Conservation (phyloP, 1,140 invertebrate species). For the Pararge aegeria region DNA sequence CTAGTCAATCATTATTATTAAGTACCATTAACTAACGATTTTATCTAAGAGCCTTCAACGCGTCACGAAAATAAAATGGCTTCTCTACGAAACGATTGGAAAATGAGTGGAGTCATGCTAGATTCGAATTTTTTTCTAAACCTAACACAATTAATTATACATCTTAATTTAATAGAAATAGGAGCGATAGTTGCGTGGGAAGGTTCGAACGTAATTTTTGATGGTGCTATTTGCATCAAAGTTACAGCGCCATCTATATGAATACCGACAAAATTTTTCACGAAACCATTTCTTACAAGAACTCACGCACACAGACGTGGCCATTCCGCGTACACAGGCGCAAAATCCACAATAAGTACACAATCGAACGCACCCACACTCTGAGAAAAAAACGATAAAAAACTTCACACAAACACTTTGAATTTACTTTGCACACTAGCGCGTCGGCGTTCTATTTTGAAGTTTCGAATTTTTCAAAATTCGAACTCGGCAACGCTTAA, state of each 20-base stretch:
- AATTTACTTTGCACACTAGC: slow-evolving; percentile 48
- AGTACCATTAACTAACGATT: slow-evolving; percentile 29
- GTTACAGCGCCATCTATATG: slow-evolving; percentile 71
- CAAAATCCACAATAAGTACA: slow-evolving; percentile 41
- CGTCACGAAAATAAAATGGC: slow-evolving; percentile 32
- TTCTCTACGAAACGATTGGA: slow-evolving; percentile 26
- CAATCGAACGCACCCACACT: slow-evolving; percentile 76
- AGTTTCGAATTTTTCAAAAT: slow-evolving; percentile 37
- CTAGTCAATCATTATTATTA: slow-evolving; percentile 22
- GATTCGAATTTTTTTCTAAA: slow-evolving; percentile 27
- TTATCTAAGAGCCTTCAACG: slow-evolving; percentile 28
- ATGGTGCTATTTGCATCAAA: slow-evolving; percentile 57
- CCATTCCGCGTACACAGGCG: slow-evolving; percentile 38
- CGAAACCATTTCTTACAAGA: slow-evolving; percentile 77
- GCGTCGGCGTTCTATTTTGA: slow-evolving; percentile 45
- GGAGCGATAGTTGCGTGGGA: slow-evolving; percentile 2
- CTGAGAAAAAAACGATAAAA: slow-evolving; percentile 78
- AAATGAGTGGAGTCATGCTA: slow-evolving; percentile 35
- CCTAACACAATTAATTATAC: slow-evolving; percentile 8
- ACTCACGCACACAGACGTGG: slow-evolving; percentile 27
- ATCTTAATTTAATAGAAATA: slow-evolving; percentile 6
- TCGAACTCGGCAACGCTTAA: slow-evolving; percentile 34
- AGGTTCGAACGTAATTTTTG: slow-evolving; percentile 53
- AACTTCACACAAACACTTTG: slow-evolving; percentile 62
- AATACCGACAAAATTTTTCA: slow-evolving; percentile 73